Base-by-base conservation (phyloP, 2,797 vertebrate species). In the Merluccius polli region DNA sequence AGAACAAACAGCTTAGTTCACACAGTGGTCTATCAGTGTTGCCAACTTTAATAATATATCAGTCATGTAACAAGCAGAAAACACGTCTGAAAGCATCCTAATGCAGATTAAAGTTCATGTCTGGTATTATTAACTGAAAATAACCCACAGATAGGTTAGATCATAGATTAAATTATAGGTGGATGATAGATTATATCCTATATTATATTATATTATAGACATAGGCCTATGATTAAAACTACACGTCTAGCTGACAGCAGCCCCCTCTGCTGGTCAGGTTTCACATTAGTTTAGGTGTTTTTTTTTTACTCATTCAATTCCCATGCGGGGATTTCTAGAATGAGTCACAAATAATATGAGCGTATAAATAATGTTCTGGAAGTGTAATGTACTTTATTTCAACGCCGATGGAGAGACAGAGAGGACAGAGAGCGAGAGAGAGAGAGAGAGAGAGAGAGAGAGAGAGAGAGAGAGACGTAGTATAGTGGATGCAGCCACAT, bases 401-500 rank as follows among this genome's bases (percentile, higher is more conserved):
- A 27, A 65, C 59, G 27, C 59, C 2, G 7, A 65, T 27, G 59
- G 24, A 12, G 59, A 27, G 24, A 83, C 70, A 82, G 72, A 78
- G 77, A 73, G n/a, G 52, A 70, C 35, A n/a, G 3, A 18, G 63
- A 67, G 73, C 52, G n/a, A 63, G 59, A 63, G 59, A 24, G n/a
- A 63, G 59, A 63, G 59, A 63, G 59, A 72, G 70, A 79, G 70
- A 30, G 38, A 59, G 72, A 78, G 13, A 70, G 18, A 44, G 30
- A 74, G 24, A 67, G 70, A 75, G 71, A 78, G 69, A 84, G 72
- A 65, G 75, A 74, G 77, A 71, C n/a, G 63, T 36, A 21, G 27
- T 29, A 72, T 1, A 75, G 75, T 77, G 83, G 82, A 91, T 48
- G 44, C 44, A 48, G 52, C 18, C 18, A 59, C 52, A 59, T 59